phyloP scores from a whole-genome alignment of 2,113 vertebrate species.

The Cheilinus undulatus region DNA sequence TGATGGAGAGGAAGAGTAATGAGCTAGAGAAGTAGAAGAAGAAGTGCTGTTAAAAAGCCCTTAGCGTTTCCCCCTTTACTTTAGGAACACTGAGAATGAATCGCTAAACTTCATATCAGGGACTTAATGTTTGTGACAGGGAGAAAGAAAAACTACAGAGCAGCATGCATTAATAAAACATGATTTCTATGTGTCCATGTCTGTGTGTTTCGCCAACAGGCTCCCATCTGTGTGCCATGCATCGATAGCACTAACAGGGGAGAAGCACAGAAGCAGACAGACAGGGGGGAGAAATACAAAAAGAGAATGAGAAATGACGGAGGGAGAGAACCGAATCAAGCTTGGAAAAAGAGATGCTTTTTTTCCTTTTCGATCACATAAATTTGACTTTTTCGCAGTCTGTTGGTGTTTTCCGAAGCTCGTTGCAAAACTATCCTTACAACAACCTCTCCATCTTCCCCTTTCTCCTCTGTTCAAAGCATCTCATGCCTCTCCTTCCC shows the following conservation, averaged over 20 bases:
- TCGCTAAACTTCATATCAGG: constrained; percentile 28
- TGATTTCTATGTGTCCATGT: constrained; percentile 12
- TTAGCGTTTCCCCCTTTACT: constrained; percentile 32
- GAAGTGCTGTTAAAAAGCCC: constrained; percentile 24
- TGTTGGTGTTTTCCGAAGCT: neutral
- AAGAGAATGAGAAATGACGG: constrained; percentile 37
- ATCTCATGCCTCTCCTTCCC: neutral
- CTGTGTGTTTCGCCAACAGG: constrained; percentile 53
- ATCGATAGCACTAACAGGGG: constrained; percentile 47
- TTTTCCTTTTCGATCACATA: constrained; percentile 2
- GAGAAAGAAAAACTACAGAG: constrained; percentile 47
- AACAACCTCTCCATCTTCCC: constrained; percentile 38
- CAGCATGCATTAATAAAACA: constrained; percentile 68
- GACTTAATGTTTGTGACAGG: constrained; percentile 61
- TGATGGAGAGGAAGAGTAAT: neutral
- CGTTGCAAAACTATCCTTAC: neutral
- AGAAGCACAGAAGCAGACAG: constrained; percentile 15
- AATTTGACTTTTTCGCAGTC: neutral
- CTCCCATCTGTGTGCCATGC: constrained; percentile 55
- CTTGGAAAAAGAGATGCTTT: constrained; percentile 31
- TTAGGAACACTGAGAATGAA: constrained; percentile 31
- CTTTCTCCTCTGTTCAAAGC: constrained; percentile 25
- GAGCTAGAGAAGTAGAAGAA: constrained; percentile 1
- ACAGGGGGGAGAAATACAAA: constrained; percentile 13
- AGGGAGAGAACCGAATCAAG: constrained; percentile 36